Evolutionary conservation across 1,140 invertebrate genomes (phyloP).

Genomic region (Dendroctonus ponderosae): DNA sequence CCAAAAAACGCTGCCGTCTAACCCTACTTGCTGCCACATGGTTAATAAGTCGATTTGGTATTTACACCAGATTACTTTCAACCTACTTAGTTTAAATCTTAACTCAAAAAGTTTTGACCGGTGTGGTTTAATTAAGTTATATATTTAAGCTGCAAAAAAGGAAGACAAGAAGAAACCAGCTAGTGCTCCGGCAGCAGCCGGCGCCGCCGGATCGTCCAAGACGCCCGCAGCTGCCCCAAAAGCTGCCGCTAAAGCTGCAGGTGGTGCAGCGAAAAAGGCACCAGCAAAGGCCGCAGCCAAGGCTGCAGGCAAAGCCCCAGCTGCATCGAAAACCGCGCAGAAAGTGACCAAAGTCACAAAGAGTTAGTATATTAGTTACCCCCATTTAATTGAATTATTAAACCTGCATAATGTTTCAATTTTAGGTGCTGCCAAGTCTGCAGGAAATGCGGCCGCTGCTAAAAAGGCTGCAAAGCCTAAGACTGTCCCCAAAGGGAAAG

Average conservation of each 20-base stretch:
- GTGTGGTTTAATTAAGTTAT: no score
- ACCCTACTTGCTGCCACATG: no score
- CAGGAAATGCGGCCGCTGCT: slow-evolving; percentile 53
- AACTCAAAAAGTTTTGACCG: no score
- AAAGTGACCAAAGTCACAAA: no score
- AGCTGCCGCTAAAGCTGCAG: slow-evolving; percentile 53
- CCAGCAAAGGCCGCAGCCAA: slow-evolving; percentile 40
- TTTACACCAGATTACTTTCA: no score
- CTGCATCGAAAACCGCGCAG: slow-evolving; percentile 52
- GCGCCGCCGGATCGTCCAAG: slow-evolving; percentile 48
- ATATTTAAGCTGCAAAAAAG: slow-evolving; percentile 53
- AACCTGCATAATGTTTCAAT: no score
- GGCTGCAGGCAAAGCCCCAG: slow-evolving; percentile 45
- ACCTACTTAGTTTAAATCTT: no score
- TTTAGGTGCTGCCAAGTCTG: slow-evolving; percentile 52
- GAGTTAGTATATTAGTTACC: no score
- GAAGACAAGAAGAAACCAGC: slow-evolving; percentile 62
- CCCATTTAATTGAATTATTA: no score
- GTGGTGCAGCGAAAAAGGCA: slow-evolving; percentile 42
- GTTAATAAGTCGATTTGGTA: no score
- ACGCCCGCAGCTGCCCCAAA: slow-evolving; percentile 49
- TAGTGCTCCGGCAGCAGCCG: slow-evolving; percentile 50
- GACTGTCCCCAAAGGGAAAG: no score
- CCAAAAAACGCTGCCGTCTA: no score
- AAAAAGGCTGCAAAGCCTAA: slow-evolving; percentile 53